Conservation (phyloP, 2,888 invertebrate species). For the Clistopyga incitator region DNA sequence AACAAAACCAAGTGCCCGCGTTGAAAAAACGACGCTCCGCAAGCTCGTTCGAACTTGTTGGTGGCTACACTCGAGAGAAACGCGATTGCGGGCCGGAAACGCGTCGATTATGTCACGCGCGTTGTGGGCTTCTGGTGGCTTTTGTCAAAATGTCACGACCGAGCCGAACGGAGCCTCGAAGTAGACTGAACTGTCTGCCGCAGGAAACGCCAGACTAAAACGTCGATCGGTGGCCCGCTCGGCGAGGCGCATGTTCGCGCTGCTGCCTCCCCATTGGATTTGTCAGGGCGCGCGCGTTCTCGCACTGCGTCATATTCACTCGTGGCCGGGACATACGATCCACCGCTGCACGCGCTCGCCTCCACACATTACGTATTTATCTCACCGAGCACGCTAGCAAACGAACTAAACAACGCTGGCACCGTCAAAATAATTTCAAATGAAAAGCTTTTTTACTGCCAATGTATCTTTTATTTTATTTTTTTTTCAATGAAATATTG, state of each 20-base stretch:
- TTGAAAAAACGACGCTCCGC: no score
- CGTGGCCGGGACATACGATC: conserved; percentile 19
- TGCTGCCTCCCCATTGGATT: conserved; percentile 20
- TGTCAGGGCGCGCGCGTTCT: conserved; percentile 18
- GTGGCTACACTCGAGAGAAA: background rate
- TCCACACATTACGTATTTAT: background rate
- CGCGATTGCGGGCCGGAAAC: background rate
- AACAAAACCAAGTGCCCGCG: background rate
- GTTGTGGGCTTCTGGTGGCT: background rate
- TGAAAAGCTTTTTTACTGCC: no score
- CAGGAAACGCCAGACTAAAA: conserved; percentile 46
- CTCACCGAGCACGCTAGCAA: background rate
- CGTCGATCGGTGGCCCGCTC: conserved; percentile 51
- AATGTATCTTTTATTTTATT: no score
- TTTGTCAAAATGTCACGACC: conserved; percentile 31
- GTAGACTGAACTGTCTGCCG: conserved; percentile 58
- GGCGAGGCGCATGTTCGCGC: conserved; percentile 57
- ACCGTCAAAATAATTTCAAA: no score
- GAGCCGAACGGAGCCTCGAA: conserved; percentile 52
- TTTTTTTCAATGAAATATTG: no score
- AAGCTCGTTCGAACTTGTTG: no score
- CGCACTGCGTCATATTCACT: conserved; percentile 38
- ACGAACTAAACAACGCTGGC: background rate
- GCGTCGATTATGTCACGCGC: background rate
- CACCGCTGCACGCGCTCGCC: background rate